Base-by-base conservation (phyloP, 2,797 vertebrate genomes). In the Coreius guichenoti region DNA sequence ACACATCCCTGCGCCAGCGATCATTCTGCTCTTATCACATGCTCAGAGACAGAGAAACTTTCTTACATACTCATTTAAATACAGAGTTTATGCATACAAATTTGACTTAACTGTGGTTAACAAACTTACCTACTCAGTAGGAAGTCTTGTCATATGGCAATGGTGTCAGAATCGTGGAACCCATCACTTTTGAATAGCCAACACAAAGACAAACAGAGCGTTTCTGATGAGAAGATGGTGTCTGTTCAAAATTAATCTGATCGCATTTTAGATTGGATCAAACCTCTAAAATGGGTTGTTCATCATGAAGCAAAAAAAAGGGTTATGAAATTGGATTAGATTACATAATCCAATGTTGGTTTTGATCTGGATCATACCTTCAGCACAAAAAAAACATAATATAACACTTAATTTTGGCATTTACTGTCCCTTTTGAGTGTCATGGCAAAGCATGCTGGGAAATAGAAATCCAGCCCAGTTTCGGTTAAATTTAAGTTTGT, bases 11-110 rank as follows among this genome's bases (percentile, higher is more conserved):
- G 29, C 36, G 1, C 14, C n/a, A 84, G 80, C 89, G 89, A 86
- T 81, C 86, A 83, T 77, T 65, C 74, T 81, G 26, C 63, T 33
- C 47, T 68, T 72, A 80, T 86, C 89, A 80, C 45, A 49, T 29
- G 45, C 69, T 26, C 43, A 45, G n/a, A 74, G 70, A 45, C 1
- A 3, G 14, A 47, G 43, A 29, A 26, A 47, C 8, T 54, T 54
- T 54, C 19, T 21, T 19, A 54, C 33, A 29, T 14, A 14, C 12
- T 63, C n/a, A 69, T 23, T 23, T 21, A 69, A 36, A 36, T 14
- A 68, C 4, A 26, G 8, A 47, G 43, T 29, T 47, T 14, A 8
- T 45, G 23, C 39, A 26, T 70, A 14, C 36, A 43, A 8, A 14
- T 43, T 43, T n/a, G 8, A 29, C 69, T 72, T 72, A 26, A 26